Percentiles rank a stretch among this genome's conserved stretches.
Evolutionary conservation across 2,113 vertebrate species (phyloP).

Genomic region (Thalassarche chlororhynchos): DNA sequence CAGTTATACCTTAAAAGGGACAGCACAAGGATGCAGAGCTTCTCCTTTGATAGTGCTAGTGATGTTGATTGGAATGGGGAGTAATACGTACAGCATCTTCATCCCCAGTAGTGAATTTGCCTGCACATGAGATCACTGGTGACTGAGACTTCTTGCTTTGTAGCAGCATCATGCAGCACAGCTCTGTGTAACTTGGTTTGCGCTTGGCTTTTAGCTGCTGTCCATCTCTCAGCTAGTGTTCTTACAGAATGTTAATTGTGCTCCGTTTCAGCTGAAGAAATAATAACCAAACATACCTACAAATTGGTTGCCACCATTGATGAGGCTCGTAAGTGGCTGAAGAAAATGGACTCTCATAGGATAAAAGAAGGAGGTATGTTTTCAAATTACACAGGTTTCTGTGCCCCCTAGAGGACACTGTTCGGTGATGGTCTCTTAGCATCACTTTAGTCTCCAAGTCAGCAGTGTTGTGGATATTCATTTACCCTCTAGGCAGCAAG

Average conservation of each 20-base stretch:
- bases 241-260: background rate
- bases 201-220: background rate
- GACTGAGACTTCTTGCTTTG: background rate
- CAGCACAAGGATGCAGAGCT: background rate
- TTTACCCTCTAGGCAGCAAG: background rate
- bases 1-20: background rate
- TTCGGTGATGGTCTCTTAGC: background rate
- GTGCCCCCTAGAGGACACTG: background rate
- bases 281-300: constrained; percentile 38
- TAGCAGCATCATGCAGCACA: accelerated
- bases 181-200: background rate
- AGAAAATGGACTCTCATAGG: constrained; percentile 54
- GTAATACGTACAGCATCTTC: background rate
- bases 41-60: background rate
- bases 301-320: constrained; percentile 34
- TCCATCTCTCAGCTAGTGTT: background rate
- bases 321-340: constrained; percentile 63
- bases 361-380: constrained; percentile 70
- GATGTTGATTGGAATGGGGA: background rate
- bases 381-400: background rate
- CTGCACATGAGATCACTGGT: background rate
- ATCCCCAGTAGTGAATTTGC: background rate
- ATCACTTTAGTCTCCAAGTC: background rate
- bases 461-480: background rate
- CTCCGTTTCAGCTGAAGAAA: constrained; percentile 68